A percentile compares a stretch with the other conserved stretches of the same genome.
phyloP scores from a whole-genome alignment of 2,888 invertebrate species.

The Marronus borbonicus region DNA sequence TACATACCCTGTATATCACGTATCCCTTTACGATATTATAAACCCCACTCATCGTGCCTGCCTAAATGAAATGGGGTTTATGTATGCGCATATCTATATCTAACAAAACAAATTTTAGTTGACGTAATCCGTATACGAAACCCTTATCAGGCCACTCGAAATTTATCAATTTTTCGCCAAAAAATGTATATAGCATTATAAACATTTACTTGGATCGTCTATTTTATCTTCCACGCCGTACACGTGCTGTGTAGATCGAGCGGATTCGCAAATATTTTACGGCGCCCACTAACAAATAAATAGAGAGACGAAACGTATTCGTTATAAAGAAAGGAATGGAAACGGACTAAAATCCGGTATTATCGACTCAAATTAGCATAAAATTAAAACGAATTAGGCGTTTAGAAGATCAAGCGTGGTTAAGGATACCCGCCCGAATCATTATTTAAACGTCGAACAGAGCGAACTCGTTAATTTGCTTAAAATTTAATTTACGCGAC shows the following conservation, averaged over 20 bases:
- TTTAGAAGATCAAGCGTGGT: too few relatives aligned
- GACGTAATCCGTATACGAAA: slow-evolving; percentile 30
- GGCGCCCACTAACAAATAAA: slow-evolving; percentile 24
- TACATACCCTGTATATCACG: not conserved
- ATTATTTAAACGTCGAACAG: too few relatives aligned
- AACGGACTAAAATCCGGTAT: not conserved
- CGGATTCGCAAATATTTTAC: slow-evolving; percentile 4
- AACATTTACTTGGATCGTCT: slow-evolving; percentile 29
- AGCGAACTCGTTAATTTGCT: too few relatives aligned
- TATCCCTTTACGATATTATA: slow-evolving; percentile 4
- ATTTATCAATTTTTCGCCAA: slow-evolving; percentile 39
- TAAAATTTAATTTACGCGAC: too few relatives aligned
- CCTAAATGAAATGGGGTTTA: not conserved
- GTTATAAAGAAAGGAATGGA: too few relatives aligned
- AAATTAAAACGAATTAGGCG: not conserved
- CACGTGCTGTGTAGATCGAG: slow-evolving; percentile 30
- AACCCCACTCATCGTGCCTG: not conserved
- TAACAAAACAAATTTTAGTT: slow-evolving; percentile 31
- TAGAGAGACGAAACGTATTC: too few relatives aligned
- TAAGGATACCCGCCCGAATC: too few relatives aligned
- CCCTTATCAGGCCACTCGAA: slow-evolving; percentile 30
- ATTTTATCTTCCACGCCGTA: slow-evolving; percentile 11
- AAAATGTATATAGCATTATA: slow-evolving; percentile 26
- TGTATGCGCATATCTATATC: slow-evolving; percentile 2
- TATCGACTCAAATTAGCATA: not conserved